Evolutionary conservation across 2,797 vertebrate species (phyloP).

Genomic region (Lacerta bilineata): DNA sequence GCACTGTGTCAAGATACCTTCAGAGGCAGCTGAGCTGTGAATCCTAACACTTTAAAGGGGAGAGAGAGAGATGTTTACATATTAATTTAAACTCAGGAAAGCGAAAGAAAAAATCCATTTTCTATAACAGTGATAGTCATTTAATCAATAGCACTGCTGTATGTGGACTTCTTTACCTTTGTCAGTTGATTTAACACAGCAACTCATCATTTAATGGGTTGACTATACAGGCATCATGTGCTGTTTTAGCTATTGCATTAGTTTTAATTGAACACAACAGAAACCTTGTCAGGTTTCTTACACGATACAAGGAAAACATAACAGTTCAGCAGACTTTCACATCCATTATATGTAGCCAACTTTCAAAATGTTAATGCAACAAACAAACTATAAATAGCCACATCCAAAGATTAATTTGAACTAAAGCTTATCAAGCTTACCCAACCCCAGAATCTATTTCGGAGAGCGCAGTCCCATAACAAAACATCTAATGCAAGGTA

Average conservation of each 20-base stretch:
- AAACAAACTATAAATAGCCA: not conserved
- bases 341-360: not conserved
- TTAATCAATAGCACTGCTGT: constrained; percentile 65
- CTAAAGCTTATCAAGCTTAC: not conserved
- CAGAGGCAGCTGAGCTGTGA: not conserved
- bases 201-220: constrained; percentile 59
- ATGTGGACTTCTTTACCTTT: constrained; percentile 66
- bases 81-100: constrained; percentile 69
- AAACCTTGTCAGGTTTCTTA: constrained; percentile 44
- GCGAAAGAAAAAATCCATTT: constrained; percentile 72
- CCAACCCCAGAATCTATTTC: not conserved
- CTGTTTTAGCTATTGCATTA: constrained; percentile 34
- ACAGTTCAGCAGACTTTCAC: not conserved
- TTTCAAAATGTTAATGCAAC: not conserved
- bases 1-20: not conserved
- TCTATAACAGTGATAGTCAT: constrained; percentile 55
- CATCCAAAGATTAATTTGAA: not conserved
- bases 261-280: constrained; percentile 38
- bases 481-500: not conserved
- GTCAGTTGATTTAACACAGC: constrained; percentile 65
- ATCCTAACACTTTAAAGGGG: not conserved
- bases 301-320: constrained; percentile 1
- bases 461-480: not conserved
- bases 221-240: constrained; percentile 4
- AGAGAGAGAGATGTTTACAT: not conserved